Evolutionary conservation across 2,113 vertebrate species (phyloP).

Genomic region (Corvus cornix): DNA sequence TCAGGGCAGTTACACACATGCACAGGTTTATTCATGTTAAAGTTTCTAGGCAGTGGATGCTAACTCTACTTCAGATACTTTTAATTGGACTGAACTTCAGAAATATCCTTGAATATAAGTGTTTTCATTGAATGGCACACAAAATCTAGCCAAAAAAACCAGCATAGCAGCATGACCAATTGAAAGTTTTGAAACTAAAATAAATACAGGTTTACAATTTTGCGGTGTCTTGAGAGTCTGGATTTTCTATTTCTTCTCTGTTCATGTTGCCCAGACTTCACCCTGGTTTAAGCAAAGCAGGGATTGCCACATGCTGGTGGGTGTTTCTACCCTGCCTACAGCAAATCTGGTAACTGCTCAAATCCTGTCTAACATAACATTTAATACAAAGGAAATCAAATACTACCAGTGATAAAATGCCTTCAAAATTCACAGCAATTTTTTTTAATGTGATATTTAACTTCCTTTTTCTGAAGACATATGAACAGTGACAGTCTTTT

Average conservation of each 20-base stretch:
- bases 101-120: neutral
- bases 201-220: neutral
- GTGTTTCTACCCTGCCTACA: neutral
- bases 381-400: neutral
- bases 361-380: neutral
- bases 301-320: neutral
- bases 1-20: neutral
- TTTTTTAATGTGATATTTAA: neutral
- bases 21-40: neutral
- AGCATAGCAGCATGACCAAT: neutral
- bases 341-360: neutral
- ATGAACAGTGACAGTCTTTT: neutral
- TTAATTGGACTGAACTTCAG: neutral
- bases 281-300: neutral
- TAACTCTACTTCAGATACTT: neutral
- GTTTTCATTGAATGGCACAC: neutral
- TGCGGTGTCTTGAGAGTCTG: neutral
- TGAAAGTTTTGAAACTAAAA: neutral
- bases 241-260: neutral
- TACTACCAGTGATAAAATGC: neutral
- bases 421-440: neutral
- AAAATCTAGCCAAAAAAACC: neutral
- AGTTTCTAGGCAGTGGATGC: neutral
- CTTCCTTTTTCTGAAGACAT: neutral
- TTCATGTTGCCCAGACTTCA: neutral